These are phyloP conservation scores for Ochotona curzoniae DNA, from an alignment of 2,113 vertebrate species.

Conservation along the genomic window DNA sequence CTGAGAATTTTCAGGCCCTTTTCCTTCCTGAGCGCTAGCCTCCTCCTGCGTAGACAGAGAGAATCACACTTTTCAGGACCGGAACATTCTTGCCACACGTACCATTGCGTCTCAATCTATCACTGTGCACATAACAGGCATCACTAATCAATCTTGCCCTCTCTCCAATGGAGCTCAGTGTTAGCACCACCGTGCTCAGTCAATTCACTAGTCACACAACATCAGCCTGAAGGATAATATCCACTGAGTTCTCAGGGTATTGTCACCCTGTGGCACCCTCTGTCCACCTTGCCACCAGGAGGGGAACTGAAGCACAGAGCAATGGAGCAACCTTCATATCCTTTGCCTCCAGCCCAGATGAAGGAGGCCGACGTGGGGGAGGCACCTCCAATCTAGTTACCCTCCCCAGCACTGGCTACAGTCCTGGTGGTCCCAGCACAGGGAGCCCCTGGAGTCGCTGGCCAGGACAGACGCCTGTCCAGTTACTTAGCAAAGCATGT, in stretches of 20 bases:
- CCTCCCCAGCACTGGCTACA: background rate
- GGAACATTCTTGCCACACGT: background rate
- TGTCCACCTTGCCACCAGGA: background rate
- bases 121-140: background rate
- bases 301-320: background rate
- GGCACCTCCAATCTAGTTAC: background rate
- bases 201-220: background rate
- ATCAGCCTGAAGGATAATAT: background rate
- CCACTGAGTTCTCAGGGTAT: no score
- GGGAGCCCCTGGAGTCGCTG: slow-evolving; percentile 72
- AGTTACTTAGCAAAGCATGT: slow-evolving; percentile 83
- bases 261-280: background rate
- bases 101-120: background rate
- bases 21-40: background rate
- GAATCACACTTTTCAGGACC: background rate
- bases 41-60: background rate
- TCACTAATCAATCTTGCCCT: background rate
- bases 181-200: background rate
- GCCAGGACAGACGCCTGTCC: slow-evolving; percentile 58
- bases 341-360: background rate
- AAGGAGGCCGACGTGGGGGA: background rate
- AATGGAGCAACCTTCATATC: background rate
- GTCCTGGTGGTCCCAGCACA: slow-evolving; percentile 73
- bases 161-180: background rate
- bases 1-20: background rate